A percentile compares a stretch with the other conserved stretches of the same genome.
Evolutionary conservation across 1,140 invertebrate genomes (phyloP).

Genomic region (Augochlora pura): DNA sequence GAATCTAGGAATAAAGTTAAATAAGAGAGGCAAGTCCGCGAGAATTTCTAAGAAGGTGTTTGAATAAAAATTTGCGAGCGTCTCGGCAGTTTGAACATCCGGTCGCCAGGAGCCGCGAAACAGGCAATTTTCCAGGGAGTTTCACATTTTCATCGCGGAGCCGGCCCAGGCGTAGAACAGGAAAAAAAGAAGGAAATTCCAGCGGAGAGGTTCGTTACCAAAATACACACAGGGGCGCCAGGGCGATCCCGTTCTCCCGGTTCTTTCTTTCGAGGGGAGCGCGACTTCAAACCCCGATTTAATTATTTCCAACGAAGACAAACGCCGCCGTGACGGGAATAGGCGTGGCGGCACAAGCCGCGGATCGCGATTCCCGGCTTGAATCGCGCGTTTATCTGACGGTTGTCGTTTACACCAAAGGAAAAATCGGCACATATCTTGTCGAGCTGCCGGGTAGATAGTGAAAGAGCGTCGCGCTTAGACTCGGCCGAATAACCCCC

Average conservation of each 20-base stretch:
- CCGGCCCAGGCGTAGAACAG: background rate
- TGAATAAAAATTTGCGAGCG: too few species aligned
- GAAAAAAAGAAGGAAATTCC: conserved; percentile 58
- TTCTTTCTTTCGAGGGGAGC: conserved; percentile 33
- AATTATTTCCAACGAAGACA: conserved; percentile 56
- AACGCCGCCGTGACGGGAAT: too few species aligned
- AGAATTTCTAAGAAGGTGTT: too few species aligned
- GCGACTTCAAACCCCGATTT: conserved; percentile 45
- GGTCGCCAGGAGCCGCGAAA: too few species aligned
- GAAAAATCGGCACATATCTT: conserved; percentile 1
- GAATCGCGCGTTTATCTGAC: conserved; percentile 10
- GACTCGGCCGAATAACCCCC: background rate
- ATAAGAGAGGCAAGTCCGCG: background rate
- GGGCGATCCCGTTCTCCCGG: conserved; percentile 40
- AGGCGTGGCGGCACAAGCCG: background rate
- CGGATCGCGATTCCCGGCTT: background rate
- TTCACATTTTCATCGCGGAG: background rate
- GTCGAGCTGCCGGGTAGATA: background rate
- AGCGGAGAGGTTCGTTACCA: conserved; percentile 54
- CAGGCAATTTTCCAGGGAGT: background rate
- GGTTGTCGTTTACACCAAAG: background rate
- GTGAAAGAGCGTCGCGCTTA: background rate
- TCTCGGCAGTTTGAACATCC: too few species aligned
- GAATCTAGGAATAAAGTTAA: too few species aligned
- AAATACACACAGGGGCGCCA: conserved; percentile 51